Percentiles rank a stretch among this genome's conserved stretches.
These are phyloP conservation scores for Xestoiulus laeticollis DNA, from an alignment of 2,888 invertebrate genomes.

Conservation along the genomic window DNA sequence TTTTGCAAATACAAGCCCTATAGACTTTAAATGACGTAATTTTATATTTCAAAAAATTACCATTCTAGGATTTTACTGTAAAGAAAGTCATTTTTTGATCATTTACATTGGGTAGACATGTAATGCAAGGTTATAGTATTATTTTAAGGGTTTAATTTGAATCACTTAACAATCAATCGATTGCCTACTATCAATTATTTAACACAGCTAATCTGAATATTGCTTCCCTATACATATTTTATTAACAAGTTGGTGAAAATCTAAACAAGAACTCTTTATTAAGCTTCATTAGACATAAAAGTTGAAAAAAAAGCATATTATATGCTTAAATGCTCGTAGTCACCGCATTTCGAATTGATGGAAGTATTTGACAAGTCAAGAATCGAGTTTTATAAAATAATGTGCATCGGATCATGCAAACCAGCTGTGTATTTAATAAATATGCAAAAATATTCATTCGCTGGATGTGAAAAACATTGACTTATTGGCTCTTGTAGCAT, in stretches of 20 bases:
- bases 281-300: not conserved
- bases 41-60: too few species aligned
- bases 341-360: not conserved
- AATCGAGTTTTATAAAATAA: not conserved
- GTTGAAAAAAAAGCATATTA: not conserved
- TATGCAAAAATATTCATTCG: constrained; percentile 27
- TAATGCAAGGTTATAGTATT: too few species aligned
- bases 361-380: not conserved
- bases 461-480: not conserved
- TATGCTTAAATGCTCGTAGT: not conserved
- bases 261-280: not conserved
- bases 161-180: not conserved
- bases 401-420: constrained; percentile 23
- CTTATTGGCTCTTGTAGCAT: not conserved
- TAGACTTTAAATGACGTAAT: too few species aligned
- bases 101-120: too few species aligned
- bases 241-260: not conserved
- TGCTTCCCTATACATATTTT: not conserved
- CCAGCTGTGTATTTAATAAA: constrained; percentile 32
- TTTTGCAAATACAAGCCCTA: too few species aligned
- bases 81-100: too few species aligned
- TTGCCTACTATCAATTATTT: not conserved
- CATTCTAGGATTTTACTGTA: too few species aligned
- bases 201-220: not conserved
- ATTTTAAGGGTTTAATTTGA: not conserved